These are phyloP conservation scores for Stercorarius parasiticus DNA, from an alignment of 2,113 vertebrate species.

Conservation along the genomic window DNA sequence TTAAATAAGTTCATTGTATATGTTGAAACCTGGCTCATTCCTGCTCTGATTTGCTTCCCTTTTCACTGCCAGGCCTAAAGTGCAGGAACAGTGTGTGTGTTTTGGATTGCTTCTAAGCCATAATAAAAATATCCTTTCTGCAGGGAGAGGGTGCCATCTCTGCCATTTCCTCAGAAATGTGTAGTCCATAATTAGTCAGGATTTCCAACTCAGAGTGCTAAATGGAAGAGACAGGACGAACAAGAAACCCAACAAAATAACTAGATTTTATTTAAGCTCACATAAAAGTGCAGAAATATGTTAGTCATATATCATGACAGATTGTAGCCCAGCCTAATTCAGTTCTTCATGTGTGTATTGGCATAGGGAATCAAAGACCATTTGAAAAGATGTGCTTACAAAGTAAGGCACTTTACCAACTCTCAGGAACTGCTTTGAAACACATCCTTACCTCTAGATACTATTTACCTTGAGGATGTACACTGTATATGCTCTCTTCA, in stretches of 20 bases:
- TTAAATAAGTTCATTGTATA: slow-evolving; percentile 50
- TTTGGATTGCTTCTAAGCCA: slow-evolving; percentile 31
- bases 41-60: slow-evolving; percentile 20
- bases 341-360: not conserved
- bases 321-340: not conserved
- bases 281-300: not conserved
- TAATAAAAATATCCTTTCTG: slow-evolving; percentile 27
- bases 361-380: slow-evolving; percentile 3
- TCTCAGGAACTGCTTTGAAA: slow-evolving; percentile 40
- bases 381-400: slow-evolving; percentile 43
- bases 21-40: not conserved
- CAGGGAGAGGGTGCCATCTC: slow-evolving; percentile 18
- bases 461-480: slow-evolving; percentile 77
- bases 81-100: not conserved
- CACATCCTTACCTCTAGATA: slow-evolving; percentile 68
- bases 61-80: not conserved
- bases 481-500: slow-evolving; percentile 74
- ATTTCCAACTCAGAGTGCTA: not conserved
- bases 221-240: not conserved
- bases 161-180: not conserved
- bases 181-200: not conserved
- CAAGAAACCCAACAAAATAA: slow-evolving; percentile 13
- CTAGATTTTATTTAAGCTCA: slow-evolving; percentile 6
- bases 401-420: slow-evolving; percentile 33
- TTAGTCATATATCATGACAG: not conserved